These are phyloP conservation scores for Elmis aenea DNA, from an alignment of 2,888 invertebrate genomes.

Conservation along the genomic window DNA sequence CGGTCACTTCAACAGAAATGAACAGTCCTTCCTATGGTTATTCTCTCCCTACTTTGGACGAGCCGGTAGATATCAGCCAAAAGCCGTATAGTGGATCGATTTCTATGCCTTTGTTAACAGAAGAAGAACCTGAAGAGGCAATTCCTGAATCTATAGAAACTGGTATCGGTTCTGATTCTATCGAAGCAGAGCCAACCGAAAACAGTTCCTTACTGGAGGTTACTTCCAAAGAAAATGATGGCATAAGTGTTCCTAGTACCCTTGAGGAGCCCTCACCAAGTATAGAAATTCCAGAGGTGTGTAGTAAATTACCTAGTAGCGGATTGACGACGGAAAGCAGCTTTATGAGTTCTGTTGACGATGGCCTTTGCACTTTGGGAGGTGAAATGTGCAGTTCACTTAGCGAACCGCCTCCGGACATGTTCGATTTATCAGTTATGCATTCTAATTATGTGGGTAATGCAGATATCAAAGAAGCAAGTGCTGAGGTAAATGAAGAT, in stretches of 20 bases:
- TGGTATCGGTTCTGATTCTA: background rate
- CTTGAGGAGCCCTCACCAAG: background rate
- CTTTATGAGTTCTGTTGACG: constrained; percentile 18
- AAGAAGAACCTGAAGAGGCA: constrained; percentile 46
- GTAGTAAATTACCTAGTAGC: background rate
- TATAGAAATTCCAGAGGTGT: background rate
- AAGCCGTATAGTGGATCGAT: constrained; percentile 46
- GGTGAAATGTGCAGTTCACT: constrained; percentile 45
- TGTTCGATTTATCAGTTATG: constrained; percentile 39
- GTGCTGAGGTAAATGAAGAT: background rate
- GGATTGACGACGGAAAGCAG: constrained; percentile 1
- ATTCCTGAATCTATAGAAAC: constrained; percentile 8
- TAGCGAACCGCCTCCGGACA: constrained; percentile 45
- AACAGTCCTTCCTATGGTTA: constrained; percentile 41
- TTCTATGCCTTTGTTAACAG: constrained; percentile 58
- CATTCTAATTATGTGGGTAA: constrained; percentile 6
- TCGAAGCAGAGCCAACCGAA: constrained; percentile 15
- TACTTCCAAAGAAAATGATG: background rate
- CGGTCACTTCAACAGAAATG: constrained; percentile 38
- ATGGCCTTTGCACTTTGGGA: constrained; percentile 39
- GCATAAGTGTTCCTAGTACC: background rate
- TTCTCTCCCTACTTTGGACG: constrained; percentile 40
- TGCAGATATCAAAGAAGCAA: constrained; percentile 5
- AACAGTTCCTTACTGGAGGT: background rate
- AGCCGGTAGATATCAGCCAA: constrained; percentile 40